These are phyloP conservation scores for Opisthograptis luteolata DNA, from an alignment of 2,888 invertebrate genomes.

Conservation along the genomic window DNA sequence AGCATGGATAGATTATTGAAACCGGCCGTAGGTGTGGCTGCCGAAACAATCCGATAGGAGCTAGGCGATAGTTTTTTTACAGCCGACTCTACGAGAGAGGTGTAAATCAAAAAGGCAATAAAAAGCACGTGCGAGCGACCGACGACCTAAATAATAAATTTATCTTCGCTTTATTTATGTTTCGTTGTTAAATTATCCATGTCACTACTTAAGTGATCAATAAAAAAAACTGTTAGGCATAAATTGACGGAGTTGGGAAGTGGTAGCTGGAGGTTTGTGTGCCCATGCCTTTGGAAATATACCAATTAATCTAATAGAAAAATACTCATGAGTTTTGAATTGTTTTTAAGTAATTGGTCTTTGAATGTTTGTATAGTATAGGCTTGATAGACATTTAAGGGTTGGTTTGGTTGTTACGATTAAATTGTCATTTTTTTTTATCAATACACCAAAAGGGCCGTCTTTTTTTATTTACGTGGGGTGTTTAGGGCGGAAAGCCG, in stretches of 20 bases:
- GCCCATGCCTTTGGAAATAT: conserved; percentile 1
- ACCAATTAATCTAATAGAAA: neutral
- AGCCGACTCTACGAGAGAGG: conserved; percentile 5
- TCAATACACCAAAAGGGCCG: too few species aligned
- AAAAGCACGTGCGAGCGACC: conserved; percentile 28
- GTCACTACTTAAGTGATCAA: conserved; percentile 21
- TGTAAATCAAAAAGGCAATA: conserved; percentile 31
- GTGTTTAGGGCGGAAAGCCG: too few species aligned
- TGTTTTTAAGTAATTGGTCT: conserved; percentile 12
- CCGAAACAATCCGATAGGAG: neutral
- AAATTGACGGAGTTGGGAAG: conserved; percentile 10
- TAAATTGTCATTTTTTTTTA: neutral
- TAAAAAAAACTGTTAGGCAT: conserved; percentile 29
- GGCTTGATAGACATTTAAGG: conserved; percentile 4
- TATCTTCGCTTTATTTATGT: conserved; percentile 30
- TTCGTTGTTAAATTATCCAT: conserved; percentile 25
- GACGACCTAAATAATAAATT: conserved; percentile 31
- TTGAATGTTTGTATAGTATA: conserved; percentile 3
- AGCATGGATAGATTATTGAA: too few species aligned
- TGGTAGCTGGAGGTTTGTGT: neutral
- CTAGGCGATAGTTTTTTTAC: neutral
- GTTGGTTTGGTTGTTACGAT: neutral
- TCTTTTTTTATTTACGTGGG: too few species aligned
- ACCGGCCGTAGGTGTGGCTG: too few species aligned
- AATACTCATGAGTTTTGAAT: conserved; percentile 1